These are phyloP conservation scores for Arrhopalites spinosus DNA, from an alignment of 2,888 invertebrate species.

Conservation along the genomic window DNA sequence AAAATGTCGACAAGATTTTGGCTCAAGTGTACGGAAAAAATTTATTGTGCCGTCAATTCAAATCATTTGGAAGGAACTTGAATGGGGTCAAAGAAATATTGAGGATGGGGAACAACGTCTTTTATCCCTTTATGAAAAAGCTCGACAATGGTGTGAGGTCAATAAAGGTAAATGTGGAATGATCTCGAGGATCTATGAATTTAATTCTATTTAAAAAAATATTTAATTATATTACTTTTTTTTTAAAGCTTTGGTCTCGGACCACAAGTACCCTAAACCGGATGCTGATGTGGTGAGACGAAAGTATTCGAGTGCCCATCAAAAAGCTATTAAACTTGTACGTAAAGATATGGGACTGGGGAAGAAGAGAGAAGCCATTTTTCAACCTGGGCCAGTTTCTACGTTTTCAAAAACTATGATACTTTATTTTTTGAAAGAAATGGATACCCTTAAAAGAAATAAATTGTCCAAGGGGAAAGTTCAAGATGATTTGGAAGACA, in stretches of 20 bases:
- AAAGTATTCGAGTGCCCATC: conserved; percentile 43
- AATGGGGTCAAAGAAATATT: not conserved
- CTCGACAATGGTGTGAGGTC: conserved; percentile 49
- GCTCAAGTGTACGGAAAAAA: conserved; percentile 44
- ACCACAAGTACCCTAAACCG: conserved; percentile 50
- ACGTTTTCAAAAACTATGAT: not conserved
- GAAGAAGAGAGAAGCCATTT: not conserved
- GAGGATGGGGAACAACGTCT: conserved; percentile 11
- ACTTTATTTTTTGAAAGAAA: not conserved
- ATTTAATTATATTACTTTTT: too few species aligned
- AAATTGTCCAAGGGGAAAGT: too few species aligned
- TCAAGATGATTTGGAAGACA: too few species aligned
- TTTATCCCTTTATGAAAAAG: conserved; percentile 42
- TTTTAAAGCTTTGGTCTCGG: conserved; percentile 44
- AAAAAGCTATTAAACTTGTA: conserved; percentile 14
- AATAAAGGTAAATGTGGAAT: too few species aligned
- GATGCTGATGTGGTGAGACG: conserved; percentile 37
- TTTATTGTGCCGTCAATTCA: conserved; percentile 39
- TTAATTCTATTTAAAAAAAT: too few species aligned
- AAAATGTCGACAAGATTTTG: conserved; percentile 38
- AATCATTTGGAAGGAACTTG: conserved; percentile 40
- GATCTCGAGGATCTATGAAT: too few species aligned
- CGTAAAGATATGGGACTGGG: conserved; percentile 1
- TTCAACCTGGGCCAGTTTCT: not conserved
- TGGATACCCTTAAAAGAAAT: not conserved